Evolutionary conservation across 2,113 vertebrate species (phyloP).

Genomic region (Zeus faber): DNA sequence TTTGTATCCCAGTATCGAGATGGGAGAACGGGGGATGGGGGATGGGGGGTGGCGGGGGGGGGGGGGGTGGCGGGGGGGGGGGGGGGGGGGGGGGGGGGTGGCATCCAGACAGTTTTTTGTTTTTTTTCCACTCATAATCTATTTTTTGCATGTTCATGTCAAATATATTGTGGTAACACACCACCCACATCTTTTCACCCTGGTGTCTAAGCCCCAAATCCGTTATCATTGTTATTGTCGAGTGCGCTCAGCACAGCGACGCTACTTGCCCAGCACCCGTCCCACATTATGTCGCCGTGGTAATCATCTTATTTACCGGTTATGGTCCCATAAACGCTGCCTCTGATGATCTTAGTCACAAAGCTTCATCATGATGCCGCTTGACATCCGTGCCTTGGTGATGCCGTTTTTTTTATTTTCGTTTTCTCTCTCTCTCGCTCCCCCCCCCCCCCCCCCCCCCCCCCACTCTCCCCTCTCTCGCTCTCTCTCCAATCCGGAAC

Average conservation of each 20-base stretch:
- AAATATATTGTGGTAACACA: slow-evolving; percentile 52
- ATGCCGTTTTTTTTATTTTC: too few species aligned
- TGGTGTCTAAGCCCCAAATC: slow-evolving; percentile 52
- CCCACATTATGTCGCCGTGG: slow-evolving; percentile 33
- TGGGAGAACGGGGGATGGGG: too few species aligned
- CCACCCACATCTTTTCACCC: slow-evolving; percentile 49
- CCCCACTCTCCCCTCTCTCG: too few species aligned
- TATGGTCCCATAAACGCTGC: slow-evolving; percentile 48
- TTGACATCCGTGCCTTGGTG: too few species aligned
- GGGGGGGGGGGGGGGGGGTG: slow-evolving; percentile 3
- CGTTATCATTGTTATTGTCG: slow-evolving; percentile 56
- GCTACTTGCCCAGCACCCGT: slow-evolving; percentile 28
- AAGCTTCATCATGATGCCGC: slow-evolving; percentile 38
- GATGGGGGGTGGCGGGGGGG: slow-evolving; percentile 7
- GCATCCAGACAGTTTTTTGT: slow-evolving; percentile 20
- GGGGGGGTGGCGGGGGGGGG: neutral
- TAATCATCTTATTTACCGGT: slow-evolving; percentile 61
- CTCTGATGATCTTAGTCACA: slow-evolving; percentile 45
- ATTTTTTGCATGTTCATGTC: slow-evolving; percentile 54
- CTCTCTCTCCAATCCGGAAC: too few species aligned
- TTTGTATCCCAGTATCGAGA: slow-evolving; percentile 42
- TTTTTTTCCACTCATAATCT: slow-evolving; percentile 35
- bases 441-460: slow-evolving; percentile 28
- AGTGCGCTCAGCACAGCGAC: slow-evolving; percentile 42
- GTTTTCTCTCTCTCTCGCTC: neutral